Percentiles rank a stretch among this genome's conserved stretches.
phyloP scores from a whole-genome alignment of 1,140 invertebrate species.

The Papilio polytes region DNA sequence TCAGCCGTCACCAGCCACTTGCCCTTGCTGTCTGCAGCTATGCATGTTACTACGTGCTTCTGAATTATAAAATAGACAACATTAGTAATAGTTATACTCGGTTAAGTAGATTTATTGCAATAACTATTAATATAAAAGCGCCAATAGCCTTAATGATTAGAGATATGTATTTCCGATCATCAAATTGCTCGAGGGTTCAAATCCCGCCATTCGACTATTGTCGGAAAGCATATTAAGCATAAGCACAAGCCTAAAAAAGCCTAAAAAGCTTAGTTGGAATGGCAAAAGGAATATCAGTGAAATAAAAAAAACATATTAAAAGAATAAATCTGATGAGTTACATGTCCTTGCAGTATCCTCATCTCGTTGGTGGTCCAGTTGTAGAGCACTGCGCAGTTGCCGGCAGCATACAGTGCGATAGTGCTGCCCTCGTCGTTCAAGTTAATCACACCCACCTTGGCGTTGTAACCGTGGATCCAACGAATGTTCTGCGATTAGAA shows the following conservation, averaged over 20 bases:
- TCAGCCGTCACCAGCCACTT: constrained; percentile 85
- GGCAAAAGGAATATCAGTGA: no score
- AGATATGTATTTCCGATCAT: no score
- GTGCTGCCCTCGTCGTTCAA: constrained; percentile 74
- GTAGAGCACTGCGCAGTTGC: constrained; percentile 83
- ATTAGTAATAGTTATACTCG: neutral
- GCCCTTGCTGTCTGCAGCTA: constrained; percentile 76
- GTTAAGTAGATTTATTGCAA: no score
- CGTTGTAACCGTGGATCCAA: constrained; percentile 85
- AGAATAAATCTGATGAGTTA: constrained; percentile 66
- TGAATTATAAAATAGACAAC: constrained; percentile 52
- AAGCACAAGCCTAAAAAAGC: no score
- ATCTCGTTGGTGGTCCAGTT: constrained; percentile 82
- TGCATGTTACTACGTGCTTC: constrained; percentile 75
- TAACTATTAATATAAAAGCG: no score
- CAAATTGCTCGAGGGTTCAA: no score
- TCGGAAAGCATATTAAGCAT: no score
- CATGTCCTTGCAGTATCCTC: constrained; percentile 85
- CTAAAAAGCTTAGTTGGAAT: no score
- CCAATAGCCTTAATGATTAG: no score
- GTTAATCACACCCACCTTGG: constrained; percentile 81
- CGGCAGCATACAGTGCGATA: constrained; percentile 82
- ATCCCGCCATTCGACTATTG: no score
- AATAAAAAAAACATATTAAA: no score
- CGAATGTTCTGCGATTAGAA: constrained; percentile 63